Evolutionary conservation across 2,888 invertebrate species (phyloP).

Genomic region (Polydrusus pterygomalis): DNA sequence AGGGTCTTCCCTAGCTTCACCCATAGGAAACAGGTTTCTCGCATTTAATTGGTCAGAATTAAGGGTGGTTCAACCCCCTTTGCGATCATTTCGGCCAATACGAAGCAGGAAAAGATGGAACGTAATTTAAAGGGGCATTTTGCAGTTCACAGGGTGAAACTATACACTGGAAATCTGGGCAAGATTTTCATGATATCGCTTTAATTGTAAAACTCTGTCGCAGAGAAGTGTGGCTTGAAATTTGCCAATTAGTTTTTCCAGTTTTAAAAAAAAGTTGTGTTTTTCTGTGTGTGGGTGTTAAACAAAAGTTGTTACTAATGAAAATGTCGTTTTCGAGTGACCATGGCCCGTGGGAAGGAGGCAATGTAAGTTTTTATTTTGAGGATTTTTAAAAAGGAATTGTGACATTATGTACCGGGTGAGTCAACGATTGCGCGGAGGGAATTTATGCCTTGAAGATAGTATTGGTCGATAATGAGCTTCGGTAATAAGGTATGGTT

Average conservation of each 20-base stretch:
- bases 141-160: constrained; percentile 9
- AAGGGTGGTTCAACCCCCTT: constrained; percentile 53
- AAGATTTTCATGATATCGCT: constrained; percentile 8
- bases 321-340: constrained; percentile 71
- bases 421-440: too few species aligned
- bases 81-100: constrained; percentile 39
- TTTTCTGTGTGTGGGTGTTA: constrained; percentile 23
- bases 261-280: constrained; percentile 5
- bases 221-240: background rate
- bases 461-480: too few species aligned
- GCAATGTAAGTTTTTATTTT: constrained; percentile 65
- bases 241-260: background rate
- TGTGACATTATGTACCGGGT: too few species aligned
- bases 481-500: too few species aligned
- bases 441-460: too few species aligned
- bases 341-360: constrained; percentile 69
- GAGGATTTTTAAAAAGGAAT: too few species aligned
- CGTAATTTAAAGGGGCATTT: background rate
- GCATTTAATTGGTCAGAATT: constrained; percentile 42
- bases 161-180: background rate
- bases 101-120: background rate
- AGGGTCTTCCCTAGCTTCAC: background rate
- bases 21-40: constrained; percentile 52
- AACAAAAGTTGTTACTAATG: constrained; percentile 62
- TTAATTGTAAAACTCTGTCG: background rate